Evolutionary conservation across 2,113 vertebrate species (phyloP).

Genomic region (Propithecus coquereli): DNA sequence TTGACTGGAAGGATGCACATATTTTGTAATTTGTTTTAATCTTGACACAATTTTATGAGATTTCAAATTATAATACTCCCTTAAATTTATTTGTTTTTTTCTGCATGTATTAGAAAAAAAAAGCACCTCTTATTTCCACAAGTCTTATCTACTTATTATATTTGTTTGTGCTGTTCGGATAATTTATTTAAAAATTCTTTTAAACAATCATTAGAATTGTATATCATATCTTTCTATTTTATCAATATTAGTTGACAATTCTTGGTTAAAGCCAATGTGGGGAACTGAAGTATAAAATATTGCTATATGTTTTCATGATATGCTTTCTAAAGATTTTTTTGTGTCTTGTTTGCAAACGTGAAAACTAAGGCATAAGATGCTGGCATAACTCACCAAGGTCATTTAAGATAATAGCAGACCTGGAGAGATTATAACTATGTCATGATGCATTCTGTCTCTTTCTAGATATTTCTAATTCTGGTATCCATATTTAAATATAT

Average conservation of each 20-base stretch:
- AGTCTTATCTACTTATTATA: background rate
- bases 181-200: constrained; percentile 24
- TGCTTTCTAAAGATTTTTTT: background rate
- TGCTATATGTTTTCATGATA: background rate
- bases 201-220: constrained; percentile 7
- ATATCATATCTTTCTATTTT: constrained; percentile 11
- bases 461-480: constrained; percentile 20
- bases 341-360: constrained; percentile 15
- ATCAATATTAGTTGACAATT: constrained; percentile 1
- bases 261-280: constrained; percentile 49
- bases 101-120: background rate
- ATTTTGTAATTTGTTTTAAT: constrained; percentile 31
- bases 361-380: constrained; percentile 1
- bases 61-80: constrained; percentile 15
- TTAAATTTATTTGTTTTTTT: constrained; percentile 40
- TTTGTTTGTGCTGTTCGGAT: background rate
- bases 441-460: background rate
- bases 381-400: constrained; percentile 2
- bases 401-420: background rate
- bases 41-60: constrained; percentile 20
- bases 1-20: constrained; percentile 27
- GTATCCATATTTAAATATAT: background rate
- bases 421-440: background rate
- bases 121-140: background rate
- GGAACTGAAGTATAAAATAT: constrained; percentile 28